Evolutionary conservation across 1,140 invertebrate genomes (phyloP), one percentile per base, ranked within the genome.

Genomic region (Oreohelix idahoensis): DNA sequence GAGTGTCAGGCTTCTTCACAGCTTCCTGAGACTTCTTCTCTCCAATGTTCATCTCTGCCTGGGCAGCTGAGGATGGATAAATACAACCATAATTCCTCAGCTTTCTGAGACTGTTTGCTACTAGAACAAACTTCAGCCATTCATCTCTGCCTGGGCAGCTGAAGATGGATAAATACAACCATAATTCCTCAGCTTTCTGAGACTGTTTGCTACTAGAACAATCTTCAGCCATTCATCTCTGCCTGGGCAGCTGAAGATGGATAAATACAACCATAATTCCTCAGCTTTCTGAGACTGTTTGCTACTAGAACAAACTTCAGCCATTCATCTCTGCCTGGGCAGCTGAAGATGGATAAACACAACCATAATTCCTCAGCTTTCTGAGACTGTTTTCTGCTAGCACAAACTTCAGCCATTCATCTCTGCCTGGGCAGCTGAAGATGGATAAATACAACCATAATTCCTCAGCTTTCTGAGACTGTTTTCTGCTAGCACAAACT

Each of bases 1-100:
- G 92, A 13, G 94, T 90, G 86, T 95, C 94, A 35, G 91, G 89
- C 84, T 90, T 89, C 42, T 88, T 91, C 89, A 88, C 89, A 36
- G 89, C 86, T 69, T 88, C 90, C 78, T 89, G 89, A 75, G 88
- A 86, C 42, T 39, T 66, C 29, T 53, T 63, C 29, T 66, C 63
- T 11, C 63, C 63, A 26, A 35, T 32, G 63, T 4, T 66, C 1
- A 42, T 20, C 71, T 74, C 38, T 74, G 38, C 1, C 1, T 26
- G 42, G 23, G 10, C 29, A 39, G 71, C 42, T 26, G n/a, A 10
- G 0, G n/a, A 74, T 74, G 17, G 26, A 42, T 8, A 42, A 49
- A 29, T 73, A 73, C 45, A 49, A 49, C 8, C 45, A 49, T n/a
- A n/a, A n/a, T n/a, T n/a, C n/a, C n/a, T n/a, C n/a, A n/a, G n/a